Evolutionary conservation across 1,140 invertebrate species (phyloP).

Genomic region (Pteromalus puparum): DNA sequence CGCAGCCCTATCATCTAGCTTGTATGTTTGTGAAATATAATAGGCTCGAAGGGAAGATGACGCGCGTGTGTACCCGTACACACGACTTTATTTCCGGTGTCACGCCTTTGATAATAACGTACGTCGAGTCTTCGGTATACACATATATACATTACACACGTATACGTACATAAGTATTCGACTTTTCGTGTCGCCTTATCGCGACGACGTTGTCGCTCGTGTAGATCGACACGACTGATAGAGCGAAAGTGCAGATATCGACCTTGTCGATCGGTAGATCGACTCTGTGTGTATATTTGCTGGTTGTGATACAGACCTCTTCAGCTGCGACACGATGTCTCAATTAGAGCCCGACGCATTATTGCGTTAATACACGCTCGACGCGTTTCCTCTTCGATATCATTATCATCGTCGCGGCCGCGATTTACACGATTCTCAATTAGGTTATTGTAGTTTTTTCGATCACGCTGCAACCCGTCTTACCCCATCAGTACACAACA

Average conservation of each 20-base stretch:
- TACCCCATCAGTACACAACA: not conserved
- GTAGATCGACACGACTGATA: conserved; percentile 36
- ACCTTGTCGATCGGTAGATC: conserved; percentile 34
- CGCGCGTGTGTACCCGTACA: not conserved
- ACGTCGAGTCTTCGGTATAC: too few relatives aligned
- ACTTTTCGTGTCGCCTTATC: not conserved
- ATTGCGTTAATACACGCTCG: not conserved
- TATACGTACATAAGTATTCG: not conserved
- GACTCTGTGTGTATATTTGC: not conserved
- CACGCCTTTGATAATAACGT: not conserved
- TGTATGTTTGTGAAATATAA: too few relatives aligned
- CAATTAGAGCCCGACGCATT: conserved; percentile 31
- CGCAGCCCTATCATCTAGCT: not conserved
- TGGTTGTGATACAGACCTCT: not conserved
- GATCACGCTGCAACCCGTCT: not conserved
- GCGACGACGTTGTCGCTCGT: not conserved
- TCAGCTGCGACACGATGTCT: conserved; percentile 20
- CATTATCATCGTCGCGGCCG: too few relatives aligned
- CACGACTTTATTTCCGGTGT: conserved; percentile 1
- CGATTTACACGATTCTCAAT: too few relatives aligned
- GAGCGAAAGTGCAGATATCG: conserved; percentile 44
- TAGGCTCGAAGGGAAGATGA: too few relatives aligned
- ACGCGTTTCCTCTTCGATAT: too few relatives aligned
- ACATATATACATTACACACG: not conserved
- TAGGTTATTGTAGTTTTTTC: too few relatives aligned